phyloP scores from a whole-genome alignment of 92 coral and sea anemone species.

The Blastomussa wellsi region DNA sequence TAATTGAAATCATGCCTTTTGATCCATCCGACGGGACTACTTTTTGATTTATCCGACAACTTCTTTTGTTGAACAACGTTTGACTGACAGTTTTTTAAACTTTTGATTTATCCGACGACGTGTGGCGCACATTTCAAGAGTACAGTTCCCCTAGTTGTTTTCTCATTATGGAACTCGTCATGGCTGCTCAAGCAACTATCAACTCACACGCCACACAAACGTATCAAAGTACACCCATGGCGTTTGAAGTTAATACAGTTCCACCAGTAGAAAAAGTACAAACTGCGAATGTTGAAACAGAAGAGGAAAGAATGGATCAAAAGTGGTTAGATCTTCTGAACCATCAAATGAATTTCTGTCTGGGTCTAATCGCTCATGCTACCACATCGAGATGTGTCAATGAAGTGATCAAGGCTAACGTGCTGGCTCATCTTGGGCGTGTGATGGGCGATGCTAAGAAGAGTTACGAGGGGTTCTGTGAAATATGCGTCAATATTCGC shows the following conservation, averaged over 20 bases:
- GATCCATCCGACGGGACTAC: too few relatives aligned
- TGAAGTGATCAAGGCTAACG: not conserved
- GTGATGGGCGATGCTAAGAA: not conserved
- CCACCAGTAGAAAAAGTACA: not conserved
- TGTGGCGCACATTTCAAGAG: not conserved
- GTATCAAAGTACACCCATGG: conserved; percentile 4
- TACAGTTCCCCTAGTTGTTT: not conserved
- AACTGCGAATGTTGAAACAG: not conserved
- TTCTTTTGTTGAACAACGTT: not conserved
- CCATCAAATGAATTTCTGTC: too few relatives aligned
- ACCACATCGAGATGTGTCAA: not conserved
- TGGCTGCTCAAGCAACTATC: not conserved
- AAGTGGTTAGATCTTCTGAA: not conserved
- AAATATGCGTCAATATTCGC: conserved; percentile 4
- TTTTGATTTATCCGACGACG: not conserved
- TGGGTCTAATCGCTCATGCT: not conserved
- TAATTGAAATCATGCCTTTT: too few relatives aligned
- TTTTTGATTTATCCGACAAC: not conserved
- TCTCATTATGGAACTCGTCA: not conserved
- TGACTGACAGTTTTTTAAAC: not conserved
- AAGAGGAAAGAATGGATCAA: conserved; percentile 3
- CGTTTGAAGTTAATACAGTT: not conserved
- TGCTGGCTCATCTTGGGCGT: not conserved
- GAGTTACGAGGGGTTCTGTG: not conserved
- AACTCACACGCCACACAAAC: not conserved